Base-by-base conservation (phyloP, 2,113 vertebrate genomes). In the Acanthochromis polyacanthus region DNA sequence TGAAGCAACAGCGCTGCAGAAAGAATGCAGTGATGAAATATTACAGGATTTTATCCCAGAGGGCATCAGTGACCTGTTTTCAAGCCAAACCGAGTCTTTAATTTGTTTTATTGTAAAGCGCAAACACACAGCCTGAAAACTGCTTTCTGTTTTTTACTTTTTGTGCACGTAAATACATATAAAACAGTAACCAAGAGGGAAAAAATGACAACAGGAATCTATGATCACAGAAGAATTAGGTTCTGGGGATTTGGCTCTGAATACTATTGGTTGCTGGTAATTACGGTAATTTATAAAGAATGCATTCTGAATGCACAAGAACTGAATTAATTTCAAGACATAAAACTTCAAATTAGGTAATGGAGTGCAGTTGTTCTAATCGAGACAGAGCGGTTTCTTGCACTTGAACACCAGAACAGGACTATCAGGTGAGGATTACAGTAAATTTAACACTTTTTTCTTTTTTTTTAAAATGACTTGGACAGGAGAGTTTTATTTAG, bases 391-490 rank as follows among this genome's bases (percentile, higher is more conserved):
- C 4, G 5, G 46, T 66, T 79, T 25, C 40, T 4, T 43, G 14
- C 10, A 2, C 30, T 7, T 51, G 23, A 22, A 45, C 32, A 62
- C 4, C n/a, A 57, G 17, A 40, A 28, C 3, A 36, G 6, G 7
- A 14, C 30, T 45, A 45, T 76, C 67, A 22, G 17, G 1, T 10
- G 16, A 32, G 61, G 46, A 30, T 82, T 17, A 51, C 68, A 6
- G 46, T 43, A 73, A 65, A 74, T 19, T 10, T 36, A 19, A 53
- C 4, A 8, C 9, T 51, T 51, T 1, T 50, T 50, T 50, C 1
- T 50, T 51, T 61, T n/a, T 32, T 48, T 48, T 69, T 80, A 57
- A 85, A 89, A 73, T 77, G 68, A 65, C 57, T 53, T 84, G 82
- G 71, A 68, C 62, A 48, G 10, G 22, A 38, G 22, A 51, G 7